Base-by-base conservation (phyloP, 2,113 vertebrate genomes). In the Odontophorus gujanensis region DNA sequence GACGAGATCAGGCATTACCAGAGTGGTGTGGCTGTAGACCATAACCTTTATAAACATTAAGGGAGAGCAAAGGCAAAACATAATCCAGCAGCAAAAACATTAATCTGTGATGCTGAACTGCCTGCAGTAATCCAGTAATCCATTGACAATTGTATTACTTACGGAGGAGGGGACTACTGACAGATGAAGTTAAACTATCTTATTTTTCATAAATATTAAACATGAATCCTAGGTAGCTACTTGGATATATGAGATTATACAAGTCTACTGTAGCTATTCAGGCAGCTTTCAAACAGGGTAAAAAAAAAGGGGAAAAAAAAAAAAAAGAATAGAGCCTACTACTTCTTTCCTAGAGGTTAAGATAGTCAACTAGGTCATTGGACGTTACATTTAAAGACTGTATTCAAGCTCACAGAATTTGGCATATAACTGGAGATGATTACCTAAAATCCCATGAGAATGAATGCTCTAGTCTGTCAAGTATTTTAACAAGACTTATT, bases 221-320 rank as follows among this genome's bases (percentile, higher is more conserved):
- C 38, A 85, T 66, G 61, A 80, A n/a, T 11, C 36, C 8, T 61
- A 42, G 24, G 21, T 71, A 92, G 62, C 14, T 71, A 25, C 21
- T 53, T 78, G 50, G 30, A 0, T 0, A 67, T 1, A 2, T 58
- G 50, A 69, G 28, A 3, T 61, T 6, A 83, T 92, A 76, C 36
- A 4, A 38, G 47, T 77, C 17, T 57, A 50, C 34, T 65, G 12
- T 18, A 82, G 32, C 14, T 68, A 69, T 40, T 83, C n/a, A 69
- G 50, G 24, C 22, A 72, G 55, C 16, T 69, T 85, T 90, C 34
- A 69, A 82, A 43, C 1, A 30, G 17, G 47, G 38, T 28, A 21
- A 32, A 66, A 58, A 55, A 77, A 66, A n/a, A n/a, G n/a, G n/a
- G n/a, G n/a, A n/a, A 43, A 43, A 6, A 16, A 40, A 40, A 40